A percentile compares a stretch with the other conserved stretches of the same genome.
phyloP scores from a whole-genome alignment of 2,113 vertebrate genomes.

The Bungarus multicinctus region DNA sequence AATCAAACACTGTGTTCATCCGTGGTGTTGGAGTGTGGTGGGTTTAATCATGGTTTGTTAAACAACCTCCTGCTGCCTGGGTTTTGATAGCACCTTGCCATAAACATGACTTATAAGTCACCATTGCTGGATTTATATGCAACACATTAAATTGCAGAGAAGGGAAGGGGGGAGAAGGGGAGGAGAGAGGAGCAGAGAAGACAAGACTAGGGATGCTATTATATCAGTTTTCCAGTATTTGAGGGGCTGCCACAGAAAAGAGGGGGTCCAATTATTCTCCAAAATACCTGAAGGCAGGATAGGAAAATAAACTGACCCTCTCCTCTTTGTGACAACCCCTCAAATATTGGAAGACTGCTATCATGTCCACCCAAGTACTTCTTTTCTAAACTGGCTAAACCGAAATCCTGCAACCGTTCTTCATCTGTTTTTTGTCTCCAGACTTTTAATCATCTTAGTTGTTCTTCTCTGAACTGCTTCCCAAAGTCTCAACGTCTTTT shows the following conservation, averaged over 20 bases:
- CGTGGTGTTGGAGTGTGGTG: neutral
- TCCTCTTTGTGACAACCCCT: too few species aligned
- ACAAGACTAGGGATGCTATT: neutral
- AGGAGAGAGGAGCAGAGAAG: too few species aligned
- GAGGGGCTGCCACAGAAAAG: neutral
- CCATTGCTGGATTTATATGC: neutral
- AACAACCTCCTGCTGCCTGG: neutral
- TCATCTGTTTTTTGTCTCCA: too few species aligned
- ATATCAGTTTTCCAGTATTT: neutral
- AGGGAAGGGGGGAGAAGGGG: neutral
- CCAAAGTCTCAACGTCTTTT: too few species aligned
- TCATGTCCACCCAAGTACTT: too few species aligned
- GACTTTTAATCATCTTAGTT: too few species aligned
- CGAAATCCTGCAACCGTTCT: too few species aligned
- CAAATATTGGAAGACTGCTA: too few species aligned
- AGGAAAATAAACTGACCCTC: too few species aligned
- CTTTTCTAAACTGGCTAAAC: too few species aligned
- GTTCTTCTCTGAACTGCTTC: too few species aligned
- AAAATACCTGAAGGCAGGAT: neutral
- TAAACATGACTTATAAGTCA: neutral
- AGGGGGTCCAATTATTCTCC: neutral
- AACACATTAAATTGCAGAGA: neutral
- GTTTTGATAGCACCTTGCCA: neutral
- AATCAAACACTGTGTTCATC: neutral
- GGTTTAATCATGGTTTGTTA: neutral